Conservation (phyloP, 2,888 invertebrate species). For the Meliscaeva auricollis region DNA sequence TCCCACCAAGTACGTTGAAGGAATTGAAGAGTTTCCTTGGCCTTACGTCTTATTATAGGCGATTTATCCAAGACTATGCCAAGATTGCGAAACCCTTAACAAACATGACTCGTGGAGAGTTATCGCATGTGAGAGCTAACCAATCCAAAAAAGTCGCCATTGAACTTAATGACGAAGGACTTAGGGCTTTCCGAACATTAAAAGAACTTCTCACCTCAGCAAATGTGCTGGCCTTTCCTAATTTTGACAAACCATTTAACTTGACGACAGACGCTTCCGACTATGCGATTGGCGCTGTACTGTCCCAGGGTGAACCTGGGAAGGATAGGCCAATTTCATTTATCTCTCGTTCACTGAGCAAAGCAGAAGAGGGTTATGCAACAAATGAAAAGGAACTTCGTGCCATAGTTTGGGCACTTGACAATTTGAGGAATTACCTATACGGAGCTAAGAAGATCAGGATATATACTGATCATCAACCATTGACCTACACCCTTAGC, state of each 20-base stretch:
- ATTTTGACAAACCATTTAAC: conserved; percentile 20
- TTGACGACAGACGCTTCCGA: conserved; percentile 24
- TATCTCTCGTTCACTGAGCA: conserved; percentile 29
- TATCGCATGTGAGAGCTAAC: conserved; percentile 4
- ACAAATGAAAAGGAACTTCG: conserved; percentile 2
- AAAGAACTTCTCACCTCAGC: conserved; percentile 2
- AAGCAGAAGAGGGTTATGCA: conserved; percentile 10
- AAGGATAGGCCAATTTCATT: conserved; percentile 13
- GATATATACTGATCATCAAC: conserved; percentile 23
- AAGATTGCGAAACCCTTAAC: conserved; percentile 38
- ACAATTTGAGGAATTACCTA: conserved; percentile 19
- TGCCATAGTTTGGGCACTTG: conserved; percentile 28
- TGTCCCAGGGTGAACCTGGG: conserved; percentile 18
- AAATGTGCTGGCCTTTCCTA: conserved; percentile 18
- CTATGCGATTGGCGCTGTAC: conserved; percentile 33
- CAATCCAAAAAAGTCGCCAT: conserved; percentile 17
- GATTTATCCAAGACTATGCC: neutral
- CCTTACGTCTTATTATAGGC: neutral
- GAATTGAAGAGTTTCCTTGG: neutral
- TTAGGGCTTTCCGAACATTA: conserved; percentile 3
- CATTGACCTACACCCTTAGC: conserved; percentile 2
- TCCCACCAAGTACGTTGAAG: too few relatives aligned
- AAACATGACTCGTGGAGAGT: neutral
- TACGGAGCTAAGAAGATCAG: conserved; percentile 34
- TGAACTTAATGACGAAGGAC: conserved; percentile 1